phyloP scores from a whole-genome alignment of 2,888 invertebrate genomes.

The Exephanes ischioxanthus region DNA sequence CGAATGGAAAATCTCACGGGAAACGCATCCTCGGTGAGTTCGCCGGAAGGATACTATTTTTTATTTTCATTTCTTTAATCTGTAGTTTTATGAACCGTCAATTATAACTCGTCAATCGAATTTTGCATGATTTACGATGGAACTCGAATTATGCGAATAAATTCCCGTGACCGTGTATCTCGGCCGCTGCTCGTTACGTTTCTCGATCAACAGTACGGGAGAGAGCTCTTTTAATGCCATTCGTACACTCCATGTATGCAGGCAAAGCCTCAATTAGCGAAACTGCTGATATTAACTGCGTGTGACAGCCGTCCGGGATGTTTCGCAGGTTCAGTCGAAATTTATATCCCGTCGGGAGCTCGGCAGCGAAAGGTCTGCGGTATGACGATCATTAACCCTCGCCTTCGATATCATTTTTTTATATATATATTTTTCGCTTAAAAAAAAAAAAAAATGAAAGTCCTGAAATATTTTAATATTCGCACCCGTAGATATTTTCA shows the following conservation, averaged over 20 bases:
- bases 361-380: background rate
- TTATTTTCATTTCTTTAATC: background rate
- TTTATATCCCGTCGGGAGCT: background rate
- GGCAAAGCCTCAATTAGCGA: background rate
- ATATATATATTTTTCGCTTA: background rate
- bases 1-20: background rate
- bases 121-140: background rate
- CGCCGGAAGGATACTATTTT: background rate
- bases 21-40: background rate
- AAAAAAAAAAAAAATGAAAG: background rate
- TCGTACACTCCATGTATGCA: background rate
- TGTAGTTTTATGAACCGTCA: too few relatives aligned
- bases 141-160: background rate
- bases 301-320: slow-evolving; percentile 3
- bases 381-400: background rate
- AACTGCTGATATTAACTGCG: background rate
- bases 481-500: too few relatives aligned
- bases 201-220: background rate
- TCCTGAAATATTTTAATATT: too few relatives aligned
- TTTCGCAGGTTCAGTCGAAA: background rate
- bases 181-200: background rate
- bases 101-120: background rate
- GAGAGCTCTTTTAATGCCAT: background rate
- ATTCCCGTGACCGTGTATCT: background rate
- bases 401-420: background rate